Percentiles rank a stretch among this genome's conserved stretches.
These are phyloP conservation scores for Drosophila suboccidentalis DNA, from an alignment of 2,888 invertebrate species.

Conservation along the genomic window DNA sequence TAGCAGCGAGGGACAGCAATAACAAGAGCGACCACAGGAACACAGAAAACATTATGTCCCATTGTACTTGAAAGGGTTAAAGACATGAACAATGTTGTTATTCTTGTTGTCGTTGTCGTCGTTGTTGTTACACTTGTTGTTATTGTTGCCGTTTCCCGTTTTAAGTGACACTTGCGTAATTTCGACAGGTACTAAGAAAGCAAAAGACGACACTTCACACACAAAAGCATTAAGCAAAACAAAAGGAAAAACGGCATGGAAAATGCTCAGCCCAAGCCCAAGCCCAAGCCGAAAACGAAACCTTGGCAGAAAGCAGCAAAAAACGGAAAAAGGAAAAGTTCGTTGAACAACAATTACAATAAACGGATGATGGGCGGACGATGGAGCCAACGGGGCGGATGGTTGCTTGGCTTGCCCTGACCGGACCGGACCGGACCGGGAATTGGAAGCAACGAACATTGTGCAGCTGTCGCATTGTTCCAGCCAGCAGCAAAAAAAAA, in stretches of 20 bases:
- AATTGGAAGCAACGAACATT: conserved; percentile 26
- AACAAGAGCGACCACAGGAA: conserved; percentile 38
- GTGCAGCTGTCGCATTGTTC: conserved; percentile 60
- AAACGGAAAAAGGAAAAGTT: conserved; percentile 65
- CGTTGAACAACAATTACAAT: conserved; percentile 77
- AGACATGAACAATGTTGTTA: conserved; percentile 42
- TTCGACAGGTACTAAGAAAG: conserved; percentile 74
- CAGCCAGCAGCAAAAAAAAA: conserved; percentile 31
- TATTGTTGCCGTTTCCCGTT: conserved; percentile 42
- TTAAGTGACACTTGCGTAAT: conserved; percentile 75
- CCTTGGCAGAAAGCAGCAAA: conserved; percentile 20
- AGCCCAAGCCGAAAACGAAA: conserved; percentile 26
- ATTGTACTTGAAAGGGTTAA: conserved; percentile 68
- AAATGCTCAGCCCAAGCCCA: conserved; percentile 14
- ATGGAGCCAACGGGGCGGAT: conserved; percentile 7
- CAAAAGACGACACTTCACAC: conserved; percentile 55
- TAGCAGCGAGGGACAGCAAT: conserved; percentile 34
- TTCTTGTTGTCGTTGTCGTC: conserved; percentile 22
- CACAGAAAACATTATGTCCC: conserved; percentile 26
- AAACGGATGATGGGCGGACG: conserved; percentile 36
- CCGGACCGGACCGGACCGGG: not conserved
- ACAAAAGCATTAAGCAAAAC: conserved; percentile 61
- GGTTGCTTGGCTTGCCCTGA: conserved; percentile 13
- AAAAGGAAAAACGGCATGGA: conserved; percentile 46
- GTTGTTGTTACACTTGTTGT: conserved; percentile 30